Evolutionary conservation across 2,113 vertebrate species (phyloP).

Genomic region (Myiozetetes cayanensis): DNA sequence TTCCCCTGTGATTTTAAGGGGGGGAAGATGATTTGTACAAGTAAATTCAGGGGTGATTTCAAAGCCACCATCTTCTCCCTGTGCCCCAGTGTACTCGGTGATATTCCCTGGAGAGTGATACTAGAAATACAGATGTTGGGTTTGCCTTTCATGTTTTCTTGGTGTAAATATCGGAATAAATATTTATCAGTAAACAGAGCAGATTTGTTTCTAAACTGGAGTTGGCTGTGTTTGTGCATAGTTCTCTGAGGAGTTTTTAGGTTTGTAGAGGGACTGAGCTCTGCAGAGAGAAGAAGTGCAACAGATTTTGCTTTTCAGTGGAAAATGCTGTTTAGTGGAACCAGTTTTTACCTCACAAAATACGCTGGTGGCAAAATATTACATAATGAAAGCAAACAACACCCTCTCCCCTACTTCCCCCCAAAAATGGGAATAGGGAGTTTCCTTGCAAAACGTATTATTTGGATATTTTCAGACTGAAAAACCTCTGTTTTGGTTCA

Average conservation of each 20-base stretch:
- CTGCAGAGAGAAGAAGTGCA: background rate
- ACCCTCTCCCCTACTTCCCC: no score
- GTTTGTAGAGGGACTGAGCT: background rate
- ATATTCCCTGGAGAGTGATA: background rate
- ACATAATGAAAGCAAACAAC: background rate
- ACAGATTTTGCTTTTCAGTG: background rate
- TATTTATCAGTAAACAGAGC: slow-evolving; percentile 50
- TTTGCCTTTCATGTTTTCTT: slow-evolving; percentile 35
- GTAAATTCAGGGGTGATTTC: background rate
- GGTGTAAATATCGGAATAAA: slow-evolving; percentile 36
- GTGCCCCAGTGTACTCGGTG: background rate
- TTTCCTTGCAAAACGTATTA: background rate
- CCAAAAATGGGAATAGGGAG: accelerated
- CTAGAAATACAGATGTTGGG: background rate
- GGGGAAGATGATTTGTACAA: background rate
- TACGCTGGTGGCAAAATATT: background rate
- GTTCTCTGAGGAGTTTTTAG: background rate
- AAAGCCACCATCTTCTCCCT: background rate
- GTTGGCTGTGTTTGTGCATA: background rate
- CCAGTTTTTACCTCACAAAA: background rate
- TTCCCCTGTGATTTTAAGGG: background rate
- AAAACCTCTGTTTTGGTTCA: background rate
- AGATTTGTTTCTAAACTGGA: background rate
- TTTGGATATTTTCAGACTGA: background rate
- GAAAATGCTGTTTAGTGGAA: background rate